Evolutionary conservation across 2,113 vertebrate species (phyloP), one percentile per base, ranked within the genome.

Genomic region (Urocynchramus pylzowi): DNA sequence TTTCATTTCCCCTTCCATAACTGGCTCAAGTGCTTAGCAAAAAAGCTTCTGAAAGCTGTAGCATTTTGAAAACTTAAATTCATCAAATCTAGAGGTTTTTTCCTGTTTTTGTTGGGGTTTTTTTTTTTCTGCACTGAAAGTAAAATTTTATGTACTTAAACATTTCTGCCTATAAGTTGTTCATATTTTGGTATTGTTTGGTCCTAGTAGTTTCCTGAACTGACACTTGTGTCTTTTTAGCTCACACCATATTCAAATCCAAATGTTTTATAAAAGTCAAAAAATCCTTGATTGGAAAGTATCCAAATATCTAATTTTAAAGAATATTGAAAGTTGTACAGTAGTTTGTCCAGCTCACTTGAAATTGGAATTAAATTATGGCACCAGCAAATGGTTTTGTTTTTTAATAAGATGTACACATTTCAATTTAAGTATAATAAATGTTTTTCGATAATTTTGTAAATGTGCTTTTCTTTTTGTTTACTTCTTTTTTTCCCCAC

Each of bases 371-470:
- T 97, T 97, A 97, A 97, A 97, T 98, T 97, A 97, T 95, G 95
- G 97, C 97, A 98, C 98, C 98, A 98, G 98, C 98, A 98, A 95
- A 97, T 98, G 93, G 96, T 98, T 97, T 97, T 98, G 94, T 96
- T 98, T 98, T 98, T 97, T 94, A 97, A 97, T 94, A 97, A 97
- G 97, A 97, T 98, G 97, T 98, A 97, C 95, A 98, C 98, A 98
- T 98, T 98, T 98, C 97, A 91, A 97, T 97, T 97, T 94, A 95
- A 89, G 96, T 97, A 96, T 97, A 98, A 98, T 98, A 98, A 98
- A 98, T 98, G 97, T 98, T 98, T 98, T 98, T 97, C 84, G 87
- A 92, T 97, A 97, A 97, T 98, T 98, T 98, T 98, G 92, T 97
- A 98, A 95, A 97, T 1, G 91, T 96, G 96, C 95, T 83, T 98